Conservation (phyloP, 2,888 invertebrate species). For the Norana najaformis region DNA sequence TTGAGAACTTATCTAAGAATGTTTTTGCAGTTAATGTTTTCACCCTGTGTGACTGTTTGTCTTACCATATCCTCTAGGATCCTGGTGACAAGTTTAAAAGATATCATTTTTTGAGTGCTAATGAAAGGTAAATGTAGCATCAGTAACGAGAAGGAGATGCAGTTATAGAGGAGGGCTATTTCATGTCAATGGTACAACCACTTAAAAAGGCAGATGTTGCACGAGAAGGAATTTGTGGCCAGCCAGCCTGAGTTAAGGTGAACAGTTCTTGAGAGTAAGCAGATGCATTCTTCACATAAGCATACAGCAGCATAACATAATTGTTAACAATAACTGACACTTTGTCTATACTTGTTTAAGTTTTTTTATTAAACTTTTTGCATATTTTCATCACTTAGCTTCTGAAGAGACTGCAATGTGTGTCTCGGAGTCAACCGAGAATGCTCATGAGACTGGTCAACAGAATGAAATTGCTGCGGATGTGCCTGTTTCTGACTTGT, state of each 20-base stretch:
- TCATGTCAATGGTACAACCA: background rate
- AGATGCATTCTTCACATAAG: background rate
- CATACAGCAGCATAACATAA: background rate
- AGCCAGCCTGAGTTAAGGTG: background rate
- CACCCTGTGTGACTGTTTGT: no score
- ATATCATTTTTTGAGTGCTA: background rate
- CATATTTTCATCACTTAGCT: no score
- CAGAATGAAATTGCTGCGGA: no score
- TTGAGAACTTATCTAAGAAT: no score
- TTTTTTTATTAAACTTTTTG: no score
- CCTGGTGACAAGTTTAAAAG: background rate
- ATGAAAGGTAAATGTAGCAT: background rate
- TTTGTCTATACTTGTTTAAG: no score
- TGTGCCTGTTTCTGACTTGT: no score
- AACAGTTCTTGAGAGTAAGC: constrained; percentile 2
- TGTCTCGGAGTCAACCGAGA: background rate
- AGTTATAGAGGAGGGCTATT: background rate
- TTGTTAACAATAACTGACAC: background rate
- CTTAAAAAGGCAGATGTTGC: background rate
- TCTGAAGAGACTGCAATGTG: no score
- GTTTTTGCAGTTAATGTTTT: no score
- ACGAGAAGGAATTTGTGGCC: background rate
- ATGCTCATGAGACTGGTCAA: no score
- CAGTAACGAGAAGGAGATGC: background rate
- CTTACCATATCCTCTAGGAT: no score